These are phyloP conservation scores for Microctenopoma lineatum DNA, from an alignment of 2,797 vertebrate species.

Conservation along the genomic window DNA sequence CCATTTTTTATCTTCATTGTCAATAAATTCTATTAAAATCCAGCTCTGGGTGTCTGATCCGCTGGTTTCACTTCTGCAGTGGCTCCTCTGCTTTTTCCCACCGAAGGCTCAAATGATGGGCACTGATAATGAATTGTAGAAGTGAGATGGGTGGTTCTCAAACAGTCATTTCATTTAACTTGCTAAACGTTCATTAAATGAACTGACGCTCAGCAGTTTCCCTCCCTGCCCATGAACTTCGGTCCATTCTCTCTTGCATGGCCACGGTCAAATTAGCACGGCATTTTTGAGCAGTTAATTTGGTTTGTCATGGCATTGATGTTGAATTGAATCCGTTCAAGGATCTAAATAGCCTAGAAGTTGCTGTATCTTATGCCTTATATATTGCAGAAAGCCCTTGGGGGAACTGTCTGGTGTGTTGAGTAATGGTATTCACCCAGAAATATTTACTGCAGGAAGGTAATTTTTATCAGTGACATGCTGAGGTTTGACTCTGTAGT, in stretches of 20 bases:
- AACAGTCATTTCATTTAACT: constrained; percentile 48
- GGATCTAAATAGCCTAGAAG: not conserved
- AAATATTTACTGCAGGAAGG: constrained; percentile 23
- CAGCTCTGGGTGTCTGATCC: constrained; percentile 31
- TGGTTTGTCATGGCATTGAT: not conserved
- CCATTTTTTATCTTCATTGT: constrained; percentile 19
- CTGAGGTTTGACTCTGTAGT: constrained; percentile 27
- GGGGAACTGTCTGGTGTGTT: not conserved
- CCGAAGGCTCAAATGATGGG: constrained; percentile 27
- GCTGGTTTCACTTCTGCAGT: constrained; percentile 22
- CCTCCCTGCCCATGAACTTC: constrained; percentile 15
- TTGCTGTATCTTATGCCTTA: constrained; percentile 3
- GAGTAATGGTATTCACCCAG: constrained; percentile 31
- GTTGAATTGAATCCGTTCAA: constrained; percentile 8
- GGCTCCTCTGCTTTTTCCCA: constrained; percentile 26
- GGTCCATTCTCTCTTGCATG: constrained; percentile 19
- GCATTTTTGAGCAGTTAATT: constrained; percentile 9
- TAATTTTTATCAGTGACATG: constrained; percentile 38
- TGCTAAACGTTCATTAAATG: constrained; percentile 39
- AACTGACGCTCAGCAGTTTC: constrained; percentile 34
- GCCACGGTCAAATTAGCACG: constrained; percentile 3
- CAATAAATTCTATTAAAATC: constrained; percentile 52
- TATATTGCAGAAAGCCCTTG: not conserved
- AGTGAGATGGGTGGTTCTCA: constrained; percentile 29
- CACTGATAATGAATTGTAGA: constrained; percentile 25